Conservation (phyloP, 2,888 invertebrate genomes). For the Stenichneumon culpator region DNA sequence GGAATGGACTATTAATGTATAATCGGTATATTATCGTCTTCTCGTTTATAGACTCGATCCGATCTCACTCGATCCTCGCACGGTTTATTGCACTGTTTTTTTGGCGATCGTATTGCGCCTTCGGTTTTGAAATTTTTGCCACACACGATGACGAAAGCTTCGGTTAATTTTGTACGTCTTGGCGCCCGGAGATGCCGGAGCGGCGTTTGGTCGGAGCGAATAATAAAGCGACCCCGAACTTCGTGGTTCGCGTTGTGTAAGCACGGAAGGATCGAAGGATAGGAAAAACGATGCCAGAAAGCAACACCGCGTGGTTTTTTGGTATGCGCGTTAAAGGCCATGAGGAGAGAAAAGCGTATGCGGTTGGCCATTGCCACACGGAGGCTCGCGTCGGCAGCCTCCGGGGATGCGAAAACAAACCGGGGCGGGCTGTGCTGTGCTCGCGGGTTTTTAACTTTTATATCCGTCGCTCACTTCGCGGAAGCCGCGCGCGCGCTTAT, state of each 20-base stretch:
- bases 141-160: slow-evolving; percentile 49
- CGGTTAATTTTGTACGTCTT: slow-evolving; percentile 33
- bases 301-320: slow-evolving; percentile 54
- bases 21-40: slow-evolving; percentile 3
- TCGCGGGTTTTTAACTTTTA: slow-evolving; percentile 77
- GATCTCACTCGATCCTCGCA: slow-evolving; percentile 22
- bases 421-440: slow-evolving; percentile 57
- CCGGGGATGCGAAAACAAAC: slow-evolving; percentile 78
- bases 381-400: slow-evolving; percentile 56
- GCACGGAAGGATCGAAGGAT: slow-evolving; percentile 40
- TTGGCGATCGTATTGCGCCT: background rate
- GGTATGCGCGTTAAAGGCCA: slow-evolving; percentile 34
- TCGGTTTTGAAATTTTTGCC: slow-evolving; percentile 39
- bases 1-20: slow-evolving; percentile 30
- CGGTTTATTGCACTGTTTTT: slow-evolving; percentile 21
- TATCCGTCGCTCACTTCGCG: slow-evolving; percentile 78
- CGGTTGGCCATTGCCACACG: slow-evolving; percentile 30
- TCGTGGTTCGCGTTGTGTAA: slow-evolving; percentile 2
- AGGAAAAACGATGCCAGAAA: slow-evolving; percentile 22
- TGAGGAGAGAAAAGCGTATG: slow-evolving; percentile 44
- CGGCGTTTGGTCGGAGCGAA: slow-evolving; percentile 21
- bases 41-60: slow-evolving; percentile 48
- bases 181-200: background rate
- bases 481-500: slow-evolving; percentile 78
- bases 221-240: slow-evolving; percentile 59